A percentile compares a stretch with the other conserved stretches of the same genome.
Evolutionary conservation across 2,113 vertebrate species (phyloP).

Genomic region (Microcebus griseorufus): DNA sequence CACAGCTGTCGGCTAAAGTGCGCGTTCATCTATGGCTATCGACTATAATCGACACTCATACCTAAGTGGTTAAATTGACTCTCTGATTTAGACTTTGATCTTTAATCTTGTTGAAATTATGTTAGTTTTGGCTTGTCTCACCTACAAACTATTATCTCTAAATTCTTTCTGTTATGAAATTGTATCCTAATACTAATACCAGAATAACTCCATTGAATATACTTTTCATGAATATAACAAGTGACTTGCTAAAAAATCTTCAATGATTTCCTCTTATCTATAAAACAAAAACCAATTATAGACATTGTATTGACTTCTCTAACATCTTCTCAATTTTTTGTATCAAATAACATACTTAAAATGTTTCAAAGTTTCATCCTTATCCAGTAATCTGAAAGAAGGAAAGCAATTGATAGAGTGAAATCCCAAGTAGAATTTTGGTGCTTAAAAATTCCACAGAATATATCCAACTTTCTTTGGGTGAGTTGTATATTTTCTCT

Average conservation of each 20-base stretch:
- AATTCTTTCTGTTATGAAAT: neutral
- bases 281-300: neutral
- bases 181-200: neutral
- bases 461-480: neutral
- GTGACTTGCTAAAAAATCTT: neutral
- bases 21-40: no score
- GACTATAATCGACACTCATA: no score
- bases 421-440: neutral
- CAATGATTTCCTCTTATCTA: neutral
- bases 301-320: neutral
- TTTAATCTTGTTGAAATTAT: slow-evolving; percentile 15
- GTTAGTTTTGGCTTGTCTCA: neutral
- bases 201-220: neutral
- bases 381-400: neutral
- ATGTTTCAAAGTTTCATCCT: neutral
- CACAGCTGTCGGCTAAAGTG: no score
- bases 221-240: neutral
- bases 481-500: neutral
- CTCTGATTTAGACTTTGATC: neutral
- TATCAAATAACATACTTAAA: neutral
- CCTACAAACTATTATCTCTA: neutral
- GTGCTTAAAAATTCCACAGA: neutral
- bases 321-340: neutral
- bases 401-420: neutral
- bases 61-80: neutral